These are phyloP conservation scores for Benitochromis conjunctus DNA, from an alignment of 2,113 vertebrate species.

Conservation along the genomic window DNA sequence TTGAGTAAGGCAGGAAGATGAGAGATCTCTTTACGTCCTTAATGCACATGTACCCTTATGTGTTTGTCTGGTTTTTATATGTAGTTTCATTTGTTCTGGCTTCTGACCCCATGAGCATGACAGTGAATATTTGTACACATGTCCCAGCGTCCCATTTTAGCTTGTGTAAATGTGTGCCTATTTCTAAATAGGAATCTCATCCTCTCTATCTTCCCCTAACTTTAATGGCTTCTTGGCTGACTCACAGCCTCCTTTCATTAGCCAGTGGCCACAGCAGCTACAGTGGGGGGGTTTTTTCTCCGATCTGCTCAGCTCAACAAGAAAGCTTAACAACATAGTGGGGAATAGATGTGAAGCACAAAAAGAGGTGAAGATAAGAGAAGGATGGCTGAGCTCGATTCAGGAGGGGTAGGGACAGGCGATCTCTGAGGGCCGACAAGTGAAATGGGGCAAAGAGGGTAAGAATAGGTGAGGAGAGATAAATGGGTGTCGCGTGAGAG, in stretches of 20 bases:
- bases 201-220: not conserved
- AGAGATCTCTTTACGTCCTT: conserved; percentile 23
- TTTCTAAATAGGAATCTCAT: conserved; percentile 4
- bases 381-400: conserved; percentile 37
- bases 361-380: not conserved
- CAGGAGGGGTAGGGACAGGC: conserved; percentile 22
- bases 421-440: conserved; percentile 9
- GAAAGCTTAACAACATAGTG: not conserved
- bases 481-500: conserved; percentile 15
- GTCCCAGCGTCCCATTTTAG: not conserved
- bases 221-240: conserved; percentile 5
- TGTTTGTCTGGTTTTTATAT: not conserved
- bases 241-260: conserved; percentile 12
- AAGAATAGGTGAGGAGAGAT: conserved; percentile 43
- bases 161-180: not conserved
- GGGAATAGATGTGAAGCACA: not conserved
- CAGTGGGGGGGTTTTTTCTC: not conserved
- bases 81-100: not conserved
- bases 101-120: not conserved
- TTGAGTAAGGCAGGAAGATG: conserved; percentile 33
- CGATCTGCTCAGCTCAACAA: not conserved
- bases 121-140: not conserved
- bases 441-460: conserved; percentile 32
- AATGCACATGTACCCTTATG: not conserved
- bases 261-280: not conserved